Percentiles rank a stretch among this genome's conserved stretches.
Evolutionary conservation across 2,797 vertebrate genomes (phyloP).

Genomic region (Tauraco hartlaubi): DNA sequence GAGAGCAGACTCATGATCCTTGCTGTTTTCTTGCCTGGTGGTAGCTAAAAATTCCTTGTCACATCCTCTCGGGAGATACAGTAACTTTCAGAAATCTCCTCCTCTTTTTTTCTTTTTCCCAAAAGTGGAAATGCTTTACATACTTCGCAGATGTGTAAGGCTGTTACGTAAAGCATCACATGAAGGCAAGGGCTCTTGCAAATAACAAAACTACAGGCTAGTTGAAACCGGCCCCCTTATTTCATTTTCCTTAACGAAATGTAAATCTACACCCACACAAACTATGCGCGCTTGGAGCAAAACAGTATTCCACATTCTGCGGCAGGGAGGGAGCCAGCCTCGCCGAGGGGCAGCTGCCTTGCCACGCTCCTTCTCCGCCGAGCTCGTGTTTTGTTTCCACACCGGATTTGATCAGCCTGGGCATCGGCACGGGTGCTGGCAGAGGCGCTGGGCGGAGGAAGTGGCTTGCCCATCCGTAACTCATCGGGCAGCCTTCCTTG

Average conservation of each 20-base stretch:
- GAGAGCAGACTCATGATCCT: background rate
- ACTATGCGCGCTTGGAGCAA: conserved; percentile 42
- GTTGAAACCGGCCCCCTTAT: conserved; percentile 64
- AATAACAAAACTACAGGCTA: conserved; percentile 71
- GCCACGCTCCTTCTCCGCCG: background rate
- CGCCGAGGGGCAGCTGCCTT: background rate
- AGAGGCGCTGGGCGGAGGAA: background rate
- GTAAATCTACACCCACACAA: conserved; percentile 75
- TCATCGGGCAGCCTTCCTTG: background rate
- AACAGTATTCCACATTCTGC: conserved; percentile 21
- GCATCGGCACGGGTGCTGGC: rapidly evolving
- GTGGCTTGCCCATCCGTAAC: background rate
- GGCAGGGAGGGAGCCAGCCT: background rate
- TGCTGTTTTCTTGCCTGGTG: background rate
- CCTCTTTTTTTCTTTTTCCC: background rate
- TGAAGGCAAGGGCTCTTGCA: conserved; percentile 41
- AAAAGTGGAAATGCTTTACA: conserved; percentile 55
- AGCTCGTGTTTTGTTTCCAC: background rate
- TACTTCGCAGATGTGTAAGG: conserved; percentile 63
- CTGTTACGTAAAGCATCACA: conserved; percentile 60
- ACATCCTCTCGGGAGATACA: background rate
- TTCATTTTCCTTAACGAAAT: conserved; percentile 58
- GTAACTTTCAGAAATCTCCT: conserved; percentile 28
- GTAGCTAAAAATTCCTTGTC: background rate
- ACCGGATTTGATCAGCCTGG: background rate